Evolutionary conservation across 37 sponge, comb jelly and placozoan genomes (phyloP).

Genomic region (Sycon ciliatum): DNA sequence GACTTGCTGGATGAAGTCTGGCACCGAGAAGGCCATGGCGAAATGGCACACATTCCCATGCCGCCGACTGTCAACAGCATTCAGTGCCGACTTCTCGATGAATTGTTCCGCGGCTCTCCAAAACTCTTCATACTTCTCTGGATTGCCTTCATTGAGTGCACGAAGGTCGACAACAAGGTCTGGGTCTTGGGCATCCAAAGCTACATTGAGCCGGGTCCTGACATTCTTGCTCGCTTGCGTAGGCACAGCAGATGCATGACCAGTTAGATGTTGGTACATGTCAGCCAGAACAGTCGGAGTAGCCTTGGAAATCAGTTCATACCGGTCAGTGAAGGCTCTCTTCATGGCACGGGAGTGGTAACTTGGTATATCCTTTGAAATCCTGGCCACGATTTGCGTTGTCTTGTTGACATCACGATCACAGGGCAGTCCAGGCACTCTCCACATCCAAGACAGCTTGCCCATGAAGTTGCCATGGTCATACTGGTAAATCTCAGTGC

Average conservation of each 20-base stretch:
- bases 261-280: conserved; percentile 13
- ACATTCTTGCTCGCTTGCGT: conserved; percentile 13
- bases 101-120: too few relatives aligned
- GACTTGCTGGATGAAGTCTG: too few relatives aligned
- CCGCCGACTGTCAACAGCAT: conserved; percentile 24
- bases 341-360: conserved; percentile 32
- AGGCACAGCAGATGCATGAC: background rate
- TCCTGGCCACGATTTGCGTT: too few relatives aligned
- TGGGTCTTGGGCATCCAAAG: conserved; percentile 19
- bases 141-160: conserved; percentile 14
- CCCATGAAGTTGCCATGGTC: too few relatives aligned
- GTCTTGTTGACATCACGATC: too few relatives aligned
- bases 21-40: conserved; percentile 36
- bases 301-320: background rate
- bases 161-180: conserved; percentile 19
- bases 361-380: too few relatives aligned
- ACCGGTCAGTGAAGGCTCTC: conserved; percentile 13
- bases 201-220: conserved; percentile 15
- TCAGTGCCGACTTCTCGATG: conserved; percentile 16
- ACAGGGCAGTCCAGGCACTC: too few relatives aligned
- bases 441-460: too few relatives aligned
- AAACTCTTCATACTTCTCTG: conserved; percentile 16
- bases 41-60: conserved; percentile 22
- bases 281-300: conserved; percentile 1
- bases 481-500: too few relatives aligned